Base-by-base conservation (phyloP, 2,797 vertebrate species). In the Anomalospiza imberbis region DNA sequence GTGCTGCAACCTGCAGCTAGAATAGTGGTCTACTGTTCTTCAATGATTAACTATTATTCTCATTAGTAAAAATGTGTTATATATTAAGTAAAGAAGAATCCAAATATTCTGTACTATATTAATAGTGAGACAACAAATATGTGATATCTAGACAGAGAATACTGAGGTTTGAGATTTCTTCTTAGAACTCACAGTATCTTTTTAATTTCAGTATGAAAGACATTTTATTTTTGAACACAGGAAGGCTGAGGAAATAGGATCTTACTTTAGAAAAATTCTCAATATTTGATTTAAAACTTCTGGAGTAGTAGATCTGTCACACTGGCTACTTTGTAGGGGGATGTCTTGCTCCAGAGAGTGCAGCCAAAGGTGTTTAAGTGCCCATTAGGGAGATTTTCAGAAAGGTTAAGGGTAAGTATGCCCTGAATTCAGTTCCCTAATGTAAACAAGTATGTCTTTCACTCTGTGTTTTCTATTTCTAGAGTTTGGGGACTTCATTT, bases 1-100 rank as follows among this genome's bases (percentile, higher is more conserved):
- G 53, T 53, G 81, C 47, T 24, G 55, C 53, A 97, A 96, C 84
- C 80, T 19, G 11, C 57, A 87, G 25, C 57, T 84, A 83, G 38
- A 81, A 81, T 34, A 86, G 26, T 76, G 44, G 67, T 47, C 32
- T 51, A 15, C 25, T 58, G 14, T 91, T 77, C 57, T 84, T 86
- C 63, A 66, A 42, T 62, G 18, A 51, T 26, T 50, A 54, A 68
- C 68, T 95, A 36, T 77, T 68, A 85, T 25, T 88, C 48, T 50
- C 51, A 61, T 68, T 93, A 76, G 26, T 66, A 72, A 67, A 87
- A 93, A 85, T 42, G 17, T 72, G 55, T 79, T 72, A 51, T 36
- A n/a, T 38, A 44, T 55, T 61, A 90, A 93, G 63, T 48, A 17
- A 76, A 89, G 50, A 25, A 7, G 32, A 85, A 89, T 94, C 29